Percentiles rank a stretch among this genome's conserved stretches.
These are phyloP conservation scores for Nymphalis io DNA, from an alignment of 1,140 invertebrate genomes.

Conservation along the genomic window DNA sequence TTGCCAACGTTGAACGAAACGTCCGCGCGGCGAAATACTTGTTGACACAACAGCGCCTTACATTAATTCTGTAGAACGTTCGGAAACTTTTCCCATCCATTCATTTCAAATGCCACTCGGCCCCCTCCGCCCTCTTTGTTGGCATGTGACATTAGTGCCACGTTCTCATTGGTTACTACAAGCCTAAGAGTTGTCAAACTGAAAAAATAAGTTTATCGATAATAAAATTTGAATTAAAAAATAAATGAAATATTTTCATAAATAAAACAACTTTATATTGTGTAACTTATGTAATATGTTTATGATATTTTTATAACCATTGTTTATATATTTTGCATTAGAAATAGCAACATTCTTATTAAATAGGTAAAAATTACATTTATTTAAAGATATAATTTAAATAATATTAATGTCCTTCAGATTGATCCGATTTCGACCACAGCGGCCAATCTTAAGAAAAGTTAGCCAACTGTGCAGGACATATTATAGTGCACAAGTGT, in stretches of 20 bases:
- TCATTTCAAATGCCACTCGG: not conserved
- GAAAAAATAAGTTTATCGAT: not conserved
- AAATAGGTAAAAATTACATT: too few relatives aligned
- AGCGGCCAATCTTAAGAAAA: too few relatives aligned
- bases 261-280: too few relatives aligned
- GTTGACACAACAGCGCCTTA: constrained; percentile 34
- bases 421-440: too few relatives aligned
- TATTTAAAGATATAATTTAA: too few relatives aligned
- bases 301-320: too few relatives aligned
- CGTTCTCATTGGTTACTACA: constrained; percentile 33
- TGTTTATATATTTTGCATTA: too few relatives aligned
- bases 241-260: not conserved
- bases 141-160: constrained; percentile 37
- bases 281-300: too few relatives aligned
- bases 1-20: constrained; percentile 33
- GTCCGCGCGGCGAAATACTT: constrained; percentile 40
- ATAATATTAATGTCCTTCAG: too few relatives aligned
- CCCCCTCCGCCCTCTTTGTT: not conserved
- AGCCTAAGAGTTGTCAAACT: not conserved
- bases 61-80: constrained; percentile 33
- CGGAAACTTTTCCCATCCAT: constrained; percentile 36
- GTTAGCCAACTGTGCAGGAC: too few relatives aligned
- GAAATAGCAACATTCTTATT: too few relatives aligned
- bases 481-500: too few relatives aligned
- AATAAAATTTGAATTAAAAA: not conserved